Percentiles rank a stretch among this genome's conserved stretches.
phyloP scores from a whole-genome alignment of 1,140 invertebrate genomes.

The Drosophila littoralis region DNA sequence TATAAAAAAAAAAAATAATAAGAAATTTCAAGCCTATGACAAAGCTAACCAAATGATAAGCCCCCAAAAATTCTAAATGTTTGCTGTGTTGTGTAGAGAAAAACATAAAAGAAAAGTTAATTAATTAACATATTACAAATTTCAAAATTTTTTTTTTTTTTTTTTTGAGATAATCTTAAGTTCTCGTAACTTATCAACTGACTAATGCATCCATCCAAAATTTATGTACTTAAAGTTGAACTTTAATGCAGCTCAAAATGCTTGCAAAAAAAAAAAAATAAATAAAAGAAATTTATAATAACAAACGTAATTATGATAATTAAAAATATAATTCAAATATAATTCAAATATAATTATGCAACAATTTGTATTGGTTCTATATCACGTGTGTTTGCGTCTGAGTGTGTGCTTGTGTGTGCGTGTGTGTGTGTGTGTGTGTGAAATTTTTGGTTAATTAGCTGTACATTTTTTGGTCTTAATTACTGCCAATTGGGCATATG shows the following conservation, averaged over 20 bases:
- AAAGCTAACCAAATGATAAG: slow-evolving; percentile 18
- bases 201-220: slow-evolving; percentile 59
- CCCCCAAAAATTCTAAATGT: slow-evolving; percentile 30
- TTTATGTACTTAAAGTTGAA: slow-evolving; percentile 53
- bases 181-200: slow-evolving; percentile 49
- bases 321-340: slow-evolving; percentile 25
- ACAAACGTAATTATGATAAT: slow-evolving; percentile 17
- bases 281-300: background rate
- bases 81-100: slow-evolving; percentile 42
- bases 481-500: slow-evolving; percentile 1
- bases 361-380: slow-evolving; percentile 21
- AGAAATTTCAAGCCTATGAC: background rate
- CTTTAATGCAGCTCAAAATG: slow-evolving; percentile 31
- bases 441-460: slow-evolving; percentile 35
- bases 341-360: slow-evolving; percentile 32
- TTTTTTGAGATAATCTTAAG: slow-evolving; percentile 24
- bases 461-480: slow-evolving; percentile 3
- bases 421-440: slow-evolving; percentile 23
- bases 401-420: slow-evolving; percentile 4
- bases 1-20: slow-evolving; percentile 16
- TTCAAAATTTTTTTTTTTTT: slow-evolving; percentile 17
- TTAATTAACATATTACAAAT: background rate
- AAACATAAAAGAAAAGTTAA: background rate
- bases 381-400: background rate
- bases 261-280: slow-evolving; percentile 33